Evolutionary conservation across 1,140 invertebrate species (phyloP), one percentile per base, ranked within the genome.

Genomic region (Drosophila sproati): DNA sequence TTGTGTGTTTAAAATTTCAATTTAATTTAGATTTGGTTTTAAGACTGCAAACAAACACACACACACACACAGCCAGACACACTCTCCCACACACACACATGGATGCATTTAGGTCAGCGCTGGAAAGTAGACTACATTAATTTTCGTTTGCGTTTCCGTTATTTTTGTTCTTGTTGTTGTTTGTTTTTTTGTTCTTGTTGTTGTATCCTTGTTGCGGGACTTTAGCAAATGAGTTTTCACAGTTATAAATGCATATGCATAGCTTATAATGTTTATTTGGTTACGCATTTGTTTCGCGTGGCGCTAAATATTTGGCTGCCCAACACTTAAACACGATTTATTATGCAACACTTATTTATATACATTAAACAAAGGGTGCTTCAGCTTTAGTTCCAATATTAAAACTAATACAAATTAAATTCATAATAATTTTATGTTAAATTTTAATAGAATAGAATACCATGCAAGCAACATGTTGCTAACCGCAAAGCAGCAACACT

Each of bases 1-100:
- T 20, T 81, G 78, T 88, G 78, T 88, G 80, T 88, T 83, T 88
- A 80, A 88, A 88, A 88, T 88, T 89, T 89, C 85, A 89, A 89
- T 89, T 89, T 89, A 89, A 89, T 89, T 89, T 90, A 89, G 85
- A 90, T 89, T 89, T 77, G 71, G 81, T 85, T 85, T 83, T 90
- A 85, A 89, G 80, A 85, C 86, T 70, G 76, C 54, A 61, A 63
- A 54, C 56, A 60, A 50, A 34, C 50, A 62, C 67, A 20, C 28
- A 73, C 64, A 61, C 51, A 32, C 34, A 32, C 45, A 28, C 41
- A 51, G 51, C 54, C 41, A 72, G 55, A 31, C 28, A 43, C 34
- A 48, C 29, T n/a, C 20, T 28, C 50, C 7, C 6, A 57, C 4
- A 28, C 5, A 35, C 12, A 35, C 10, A 39, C n/a, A 62, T 48